Evolutionary conservation across 1,140 invertebrate species (phyloP), one percentile per base, ranked within the genome.

Genomic region (Oppia nitens): DNA sequence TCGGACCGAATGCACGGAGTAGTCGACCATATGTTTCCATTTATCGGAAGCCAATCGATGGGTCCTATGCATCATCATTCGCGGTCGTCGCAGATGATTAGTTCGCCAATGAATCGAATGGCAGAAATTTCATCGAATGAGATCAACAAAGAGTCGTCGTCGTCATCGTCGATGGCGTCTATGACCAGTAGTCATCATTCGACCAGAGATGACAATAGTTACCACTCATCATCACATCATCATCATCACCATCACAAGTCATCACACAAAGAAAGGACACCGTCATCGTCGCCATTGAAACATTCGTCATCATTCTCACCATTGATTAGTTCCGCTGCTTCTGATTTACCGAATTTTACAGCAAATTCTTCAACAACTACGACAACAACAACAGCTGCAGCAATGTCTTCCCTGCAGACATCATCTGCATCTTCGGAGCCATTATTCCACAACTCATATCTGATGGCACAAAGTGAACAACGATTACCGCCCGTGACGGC

Each of bases 231-330:
- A 24, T 12, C 2, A 17, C 49, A 51, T 51, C 49, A 51, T 24
- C 20, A 51, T 51, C 49, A 3, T 11, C 49, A 17, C 26, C 49
- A 21, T 17, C 49, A 12, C 23, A 21, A 21, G 21, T 24, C 49
- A n/a, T 24, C 49, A 24, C 11, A 24, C 20, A 26, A 12, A 12
- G 26, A 28, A 20, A 53, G 26, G 27, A 3, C 26, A 21, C 40
- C 53, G 28, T 14, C 24, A 17, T 55, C 53, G n/a, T 32, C 53
- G 40, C 47, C 53, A 45, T 32, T 32, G 6, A 55, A 55, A 40
- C 6, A 17, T 40, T 55, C 52, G 21, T 47, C 47, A 47, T 47
- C 49, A 20, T 2, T 20, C 23, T 51, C 49, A 17, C 20, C 49
- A 51, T 51, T 23, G 12, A 24, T 25, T 51, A 4, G 20, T 23